These are phyloP conservation scores for Lindbergichthys nudifrons DNA, from an alignment of 2,797 vertebrate genomes.

Conservation along the genomic window DNA sequence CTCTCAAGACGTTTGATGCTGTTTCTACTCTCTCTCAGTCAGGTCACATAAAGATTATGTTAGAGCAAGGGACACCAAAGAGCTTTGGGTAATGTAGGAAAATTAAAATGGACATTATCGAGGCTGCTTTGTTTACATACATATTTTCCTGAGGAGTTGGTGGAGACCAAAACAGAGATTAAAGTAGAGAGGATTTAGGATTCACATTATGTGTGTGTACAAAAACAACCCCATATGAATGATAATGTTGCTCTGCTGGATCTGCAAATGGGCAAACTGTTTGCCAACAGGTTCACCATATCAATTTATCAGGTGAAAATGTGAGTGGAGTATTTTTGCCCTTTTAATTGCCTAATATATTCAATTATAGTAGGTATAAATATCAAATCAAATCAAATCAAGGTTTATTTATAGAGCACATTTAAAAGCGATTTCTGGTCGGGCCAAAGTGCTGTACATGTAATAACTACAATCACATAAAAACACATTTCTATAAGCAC, in stretches of 20 bases:
- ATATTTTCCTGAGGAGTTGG: background rate
- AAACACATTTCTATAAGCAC: too few species aligned
- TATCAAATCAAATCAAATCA: too few species aligned
- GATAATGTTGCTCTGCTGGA: too few species aligned
- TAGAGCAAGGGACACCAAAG: background rate
- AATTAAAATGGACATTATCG: background rate
- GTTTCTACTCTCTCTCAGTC: background rate
- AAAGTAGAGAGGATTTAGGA: background rate
- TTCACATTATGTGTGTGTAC: background rate
- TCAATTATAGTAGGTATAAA: background rate
- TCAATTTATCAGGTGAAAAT: background rate
- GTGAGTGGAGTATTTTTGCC: too few species aligned
- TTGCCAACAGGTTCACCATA: background rate
- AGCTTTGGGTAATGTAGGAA: background rate
- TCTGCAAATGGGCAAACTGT: too few species aligned
- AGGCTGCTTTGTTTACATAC: background rate
- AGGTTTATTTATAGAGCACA: too few species aligned
- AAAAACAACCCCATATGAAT: background rate
- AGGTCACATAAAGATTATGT: background rate
- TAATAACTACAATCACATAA: too few species aligned
- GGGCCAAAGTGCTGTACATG: too few species aligned
- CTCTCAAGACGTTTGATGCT: background rate
- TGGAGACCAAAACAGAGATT: background rate
- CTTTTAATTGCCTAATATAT: too few species aligned
- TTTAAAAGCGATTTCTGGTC: too few species aligned